Evolutionary conservation across 2,113 vertebrate species (phyloP).

Genomic region (Anguilla japonica): DNA sequence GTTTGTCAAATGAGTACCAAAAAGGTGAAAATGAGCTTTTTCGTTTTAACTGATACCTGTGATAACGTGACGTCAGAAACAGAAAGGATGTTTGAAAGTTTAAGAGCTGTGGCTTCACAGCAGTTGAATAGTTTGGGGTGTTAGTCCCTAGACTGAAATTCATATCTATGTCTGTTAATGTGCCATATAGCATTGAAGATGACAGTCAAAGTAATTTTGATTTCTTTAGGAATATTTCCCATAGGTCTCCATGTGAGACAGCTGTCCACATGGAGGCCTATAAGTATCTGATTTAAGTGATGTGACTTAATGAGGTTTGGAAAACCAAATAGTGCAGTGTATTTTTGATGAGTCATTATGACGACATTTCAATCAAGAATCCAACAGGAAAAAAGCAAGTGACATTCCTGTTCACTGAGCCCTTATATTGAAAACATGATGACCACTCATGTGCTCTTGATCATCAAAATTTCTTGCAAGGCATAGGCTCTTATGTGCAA

Average conservation of each 20-base stretch:
- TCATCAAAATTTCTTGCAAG: not conserved
- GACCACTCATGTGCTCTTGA: not conserved
- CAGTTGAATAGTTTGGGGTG: not conserved
- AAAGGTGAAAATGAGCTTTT: not conserved
- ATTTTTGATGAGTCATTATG: not conserved
- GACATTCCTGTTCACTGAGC: constrained; percentile 10
- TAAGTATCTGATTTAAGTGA: not conserved
- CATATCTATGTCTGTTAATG: not conserved
- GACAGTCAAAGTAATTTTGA: not conserved
- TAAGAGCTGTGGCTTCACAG: not conserved
- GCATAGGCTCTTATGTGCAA: not conserved
- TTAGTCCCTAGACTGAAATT: not conserved
- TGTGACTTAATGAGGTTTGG: not conserved
- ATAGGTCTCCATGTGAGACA: not conserved
- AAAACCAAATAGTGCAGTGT: not conserved
- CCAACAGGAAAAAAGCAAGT: not conserved
- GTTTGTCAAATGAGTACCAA: not conserved
- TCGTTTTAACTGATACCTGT: not conserved
- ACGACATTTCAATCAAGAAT: not conserved
- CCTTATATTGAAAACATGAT: constrained; percentile 5
- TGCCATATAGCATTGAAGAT: not conserved
- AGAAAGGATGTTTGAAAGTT: not conserved
- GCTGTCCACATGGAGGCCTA: not conserved
- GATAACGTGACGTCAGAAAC: not conserved
- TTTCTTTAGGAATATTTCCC: not conserved